phyloP scores from a whole-genome alignment of 2,888 invertebrate species.

The Gerosis bhagava region DNA sequence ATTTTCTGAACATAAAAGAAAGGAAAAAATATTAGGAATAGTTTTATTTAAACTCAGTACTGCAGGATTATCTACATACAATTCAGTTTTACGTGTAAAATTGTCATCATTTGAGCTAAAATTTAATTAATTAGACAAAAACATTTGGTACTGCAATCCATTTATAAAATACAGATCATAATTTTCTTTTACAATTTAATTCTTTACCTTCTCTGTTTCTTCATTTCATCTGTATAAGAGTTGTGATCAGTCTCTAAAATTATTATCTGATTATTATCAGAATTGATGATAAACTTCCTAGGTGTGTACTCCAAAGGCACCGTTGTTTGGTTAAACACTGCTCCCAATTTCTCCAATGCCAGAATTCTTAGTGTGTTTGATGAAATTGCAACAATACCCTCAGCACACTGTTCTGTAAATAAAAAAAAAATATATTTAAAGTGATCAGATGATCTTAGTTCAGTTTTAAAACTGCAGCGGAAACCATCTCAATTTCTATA shows the following conservation, averaged over 20 bases:
- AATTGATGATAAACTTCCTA: conserved; percentile 95
- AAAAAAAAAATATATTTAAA: no score
- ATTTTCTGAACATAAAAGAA: no score
- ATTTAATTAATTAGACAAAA: no score
- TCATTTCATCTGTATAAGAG: conserved; percentile 98
- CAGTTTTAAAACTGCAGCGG: no score
- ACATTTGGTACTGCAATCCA: no score
- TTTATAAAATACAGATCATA: no score
- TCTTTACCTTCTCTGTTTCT: conserved; percentile 91
- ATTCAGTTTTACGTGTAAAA: conserved; percentile 59
- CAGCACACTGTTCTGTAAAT: conserved; percentile 95
- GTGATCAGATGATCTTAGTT: no score
- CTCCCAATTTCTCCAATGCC: conserved; percentile 98
- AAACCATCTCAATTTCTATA: no score
- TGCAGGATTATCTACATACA: conserved; percentile 71
- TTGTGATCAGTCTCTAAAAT: conserved; percentile 99
- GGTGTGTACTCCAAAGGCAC: conserved; percentile 98
- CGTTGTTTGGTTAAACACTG: conserved; percentile 98
- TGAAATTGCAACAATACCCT: conserved; percentile 99
- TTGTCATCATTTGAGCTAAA: conserved; percentile 77
- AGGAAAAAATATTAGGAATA: no score
- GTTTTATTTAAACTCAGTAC: conserved; percentile 71
- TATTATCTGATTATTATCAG: conserved; percentile 94
- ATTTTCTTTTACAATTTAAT: no score
- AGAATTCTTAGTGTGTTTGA: conserved; percentile 98